Evolutionary conservation across 2,797 vertebrate species (phyloP).

Genomic region (Hyperoplus lanceolatus): DNA sequence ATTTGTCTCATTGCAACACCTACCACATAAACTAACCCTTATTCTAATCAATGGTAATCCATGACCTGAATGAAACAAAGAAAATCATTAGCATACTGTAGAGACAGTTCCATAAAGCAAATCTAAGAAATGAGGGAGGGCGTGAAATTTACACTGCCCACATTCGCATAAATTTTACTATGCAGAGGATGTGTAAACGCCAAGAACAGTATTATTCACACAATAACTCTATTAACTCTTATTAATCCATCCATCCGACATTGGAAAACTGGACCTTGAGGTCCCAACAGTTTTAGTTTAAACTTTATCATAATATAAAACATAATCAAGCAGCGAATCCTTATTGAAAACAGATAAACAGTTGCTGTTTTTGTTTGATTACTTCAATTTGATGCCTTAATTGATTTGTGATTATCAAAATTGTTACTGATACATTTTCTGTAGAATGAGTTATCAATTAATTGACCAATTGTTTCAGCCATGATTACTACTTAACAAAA

Average conservation of each 20-base stretch:
- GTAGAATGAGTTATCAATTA: not conserved
- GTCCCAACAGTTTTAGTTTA: not conserved
- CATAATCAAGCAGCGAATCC: not conserved
- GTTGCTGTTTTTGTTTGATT: not conserved
- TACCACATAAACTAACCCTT: slow-evolving; percentile 46
- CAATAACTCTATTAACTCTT: too few relatives aligned
- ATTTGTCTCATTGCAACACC: slow-evolving; percentile 62
- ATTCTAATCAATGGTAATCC: slow-evolving; percentile 57
- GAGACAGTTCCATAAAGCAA: slow-evolving; percentile 52
- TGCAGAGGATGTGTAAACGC: slow-evolving; percentile 72
- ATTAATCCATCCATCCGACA: too few relatives aligned
- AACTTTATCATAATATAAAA: not conserved
- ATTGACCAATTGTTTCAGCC: not conserved
- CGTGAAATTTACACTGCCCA: slow-evolving; percentile 82
- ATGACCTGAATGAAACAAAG: slow-evolving; percentile 54
- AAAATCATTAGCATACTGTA: slow-evolving; percentile 39
- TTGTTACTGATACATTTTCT: not conserved
- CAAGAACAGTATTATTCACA: too few relatives aligned
- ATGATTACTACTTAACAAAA: not conserved
- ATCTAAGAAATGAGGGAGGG: slow-evolving; percentile 54
- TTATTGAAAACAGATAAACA: not conserved
- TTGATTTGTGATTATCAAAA: not conserved
- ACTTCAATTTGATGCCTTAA: not conserved
- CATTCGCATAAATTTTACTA: slow-evolving; percentile 78
- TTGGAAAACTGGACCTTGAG: too few relatives aligned